Conservation (phyloP, 2,113 vertebrate species). For the Bubo scandiacus region DNA sequence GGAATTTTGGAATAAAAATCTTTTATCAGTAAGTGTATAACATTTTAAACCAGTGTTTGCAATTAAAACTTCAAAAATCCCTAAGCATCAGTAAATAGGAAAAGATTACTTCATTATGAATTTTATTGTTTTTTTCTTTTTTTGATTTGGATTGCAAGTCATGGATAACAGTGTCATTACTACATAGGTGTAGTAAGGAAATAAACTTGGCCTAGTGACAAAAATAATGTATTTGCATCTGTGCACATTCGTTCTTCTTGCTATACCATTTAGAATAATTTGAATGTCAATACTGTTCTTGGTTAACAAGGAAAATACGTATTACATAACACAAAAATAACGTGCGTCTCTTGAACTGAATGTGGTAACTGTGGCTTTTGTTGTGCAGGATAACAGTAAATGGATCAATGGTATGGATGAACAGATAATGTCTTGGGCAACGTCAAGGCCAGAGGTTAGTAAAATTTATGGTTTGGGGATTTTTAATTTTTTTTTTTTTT, state of each 20-base stretch:
- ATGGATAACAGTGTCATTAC: not conserved
- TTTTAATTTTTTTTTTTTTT: not conserved
- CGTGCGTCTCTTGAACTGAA: not conserved
- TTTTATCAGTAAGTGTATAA: not conserved
- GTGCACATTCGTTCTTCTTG: not conserved
- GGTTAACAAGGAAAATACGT: not conserved
- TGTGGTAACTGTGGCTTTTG: not conserved
- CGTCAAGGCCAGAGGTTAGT: slow-evolving; percentile 91
- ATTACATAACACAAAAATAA: not conserved
- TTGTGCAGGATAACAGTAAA: slow-evolving; percentile 91
- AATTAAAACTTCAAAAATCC: not conserved
- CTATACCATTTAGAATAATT: not conserved
- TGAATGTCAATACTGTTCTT: not conserved
- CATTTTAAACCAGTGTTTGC: not conserved
- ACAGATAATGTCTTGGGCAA: slow-evolving; percentile 98
- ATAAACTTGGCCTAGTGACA: not conserved
- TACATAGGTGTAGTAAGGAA: not conserved
- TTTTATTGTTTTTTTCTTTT: not conserved
- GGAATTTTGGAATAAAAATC: not conserved
- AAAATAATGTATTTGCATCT: not conserved
- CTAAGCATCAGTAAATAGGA: not conserved
- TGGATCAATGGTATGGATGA: slow-evolving; percentile 95
- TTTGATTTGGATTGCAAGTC: not conserved
- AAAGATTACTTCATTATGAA: not conserved
- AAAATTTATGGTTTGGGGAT: not conserved